These are phyloP conservation scores for Polyodon spathula DNA, from an alignment of 2,113 vertebrate species.

Conservation along the genomic window DNA sequence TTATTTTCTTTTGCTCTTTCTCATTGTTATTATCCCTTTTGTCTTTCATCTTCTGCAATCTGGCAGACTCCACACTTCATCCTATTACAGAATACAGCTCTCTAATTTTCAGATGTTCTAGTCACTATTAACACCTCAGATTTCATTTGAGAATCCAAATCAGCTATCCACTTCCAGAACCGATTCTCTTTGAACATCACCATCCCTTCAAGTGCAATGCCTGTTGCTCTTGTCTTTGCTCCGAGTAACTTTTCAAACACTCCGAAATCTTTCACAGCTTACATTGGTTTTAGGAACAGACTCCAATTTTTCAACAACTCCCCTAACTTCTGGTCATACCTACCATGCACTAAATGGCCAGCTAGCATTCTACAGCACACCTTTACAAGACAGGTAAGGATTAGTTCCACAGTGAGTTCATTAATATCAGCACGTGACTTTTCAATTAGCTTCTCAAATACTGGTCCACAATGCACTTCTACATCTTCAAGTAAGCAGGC, in stretches of 20 bases:
- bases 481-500: not conserved
- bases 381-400: not conserved
- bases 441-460: not conserved
- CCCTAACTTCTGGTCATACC: not conserved
- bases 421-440: not conserved
- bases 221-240: not conserved
- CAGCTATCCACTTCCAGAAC: not conserved
- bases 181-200: not conserved
- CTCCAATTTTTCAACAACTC: not conserved
- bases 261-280: not conserved
- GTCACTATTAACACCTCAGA: not conserved
- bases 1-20: not conserved
- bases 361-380: not conserved
- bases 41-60: not conserved
- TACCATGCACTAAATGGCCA: constrained; percentile 1
- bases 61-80: not conserved
- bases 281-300: not conserved
- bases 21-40: not conserved
- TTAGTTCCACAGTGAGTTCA: not conserved
- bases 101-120: not conserved
- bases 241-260: not conserved
- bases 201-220: constrained; percentile 3
- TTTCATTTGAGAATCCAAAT: not conserved
- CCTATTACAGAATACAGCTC: not conserved
- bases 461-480: not conserved